Conservation (phyloP, 2,888 invertebrate genomes). For the Mesorhabditis spiculigera region DNA sequence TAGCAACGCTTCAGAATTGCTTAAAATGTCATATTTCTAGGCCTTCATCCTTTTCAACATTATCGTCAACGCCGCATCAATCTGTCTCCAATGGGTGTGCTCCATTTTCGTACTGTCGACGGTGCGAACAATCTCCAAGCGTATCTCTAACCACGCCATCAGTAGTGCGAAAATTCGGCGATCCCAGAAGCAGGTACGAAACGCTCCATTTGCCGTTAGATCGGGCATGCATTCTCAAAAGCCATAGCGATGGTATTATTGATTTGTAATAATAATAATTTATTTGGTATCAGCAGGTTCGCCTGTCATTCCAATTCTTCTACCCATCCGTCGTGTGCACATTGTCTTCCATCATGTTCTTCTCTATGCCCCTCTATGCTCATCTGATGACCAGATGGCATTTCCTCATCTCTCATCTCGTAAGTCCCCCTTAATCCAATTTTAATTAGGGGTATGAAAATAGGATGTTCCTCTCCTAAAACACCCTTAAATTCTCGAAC, state of each 20-base stretch:
- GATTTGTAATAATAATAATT: not conserved
- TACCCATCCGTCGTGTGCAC: constrained; percentile 10
- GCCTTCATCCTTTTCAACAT: constrained; percentile 8
- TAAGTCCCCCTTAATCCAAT: not conserved
- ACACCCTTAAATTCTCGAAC: not conserved
- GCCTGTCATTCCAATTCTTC: constrained; percentile 9
- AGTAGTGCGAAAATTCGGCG: not conserved
- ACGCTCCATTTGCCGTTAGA: not conserved
- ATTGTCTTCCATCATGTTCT: constrained; percentile 9
- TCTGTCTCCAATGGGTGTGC: constrained; percentile 6
- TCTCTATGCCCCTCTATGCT: constrained; percentile 7
- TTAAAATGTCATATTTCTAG: too few species aligned
- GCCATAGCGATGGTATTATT: too few species aligned
- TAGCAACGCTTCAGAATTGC: too few species aligned
- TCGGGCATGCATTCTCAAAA: not conserved
- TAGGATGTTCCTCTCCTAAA: not conserved
- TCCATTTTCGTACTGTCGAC: constrained; percentile 1
- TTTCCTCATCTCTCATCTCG: constrained; percentile 7
- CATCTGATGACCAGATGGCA: constrained; percentile 1
- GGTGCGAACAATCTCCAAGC: not conserved
- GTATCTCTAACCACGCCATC: constrained; percentile 2
- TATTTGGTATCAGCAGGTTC: not conserved
- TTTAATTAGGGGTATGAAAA: not conserved
- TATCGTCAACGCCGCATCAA: not conserved
- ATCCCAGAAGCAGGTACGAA: constrained; percentile 3